Evolutionary conservation across 2,113 vertebrate species (phyloP).

Genomic region (Oreochromis aureus): DNA sequence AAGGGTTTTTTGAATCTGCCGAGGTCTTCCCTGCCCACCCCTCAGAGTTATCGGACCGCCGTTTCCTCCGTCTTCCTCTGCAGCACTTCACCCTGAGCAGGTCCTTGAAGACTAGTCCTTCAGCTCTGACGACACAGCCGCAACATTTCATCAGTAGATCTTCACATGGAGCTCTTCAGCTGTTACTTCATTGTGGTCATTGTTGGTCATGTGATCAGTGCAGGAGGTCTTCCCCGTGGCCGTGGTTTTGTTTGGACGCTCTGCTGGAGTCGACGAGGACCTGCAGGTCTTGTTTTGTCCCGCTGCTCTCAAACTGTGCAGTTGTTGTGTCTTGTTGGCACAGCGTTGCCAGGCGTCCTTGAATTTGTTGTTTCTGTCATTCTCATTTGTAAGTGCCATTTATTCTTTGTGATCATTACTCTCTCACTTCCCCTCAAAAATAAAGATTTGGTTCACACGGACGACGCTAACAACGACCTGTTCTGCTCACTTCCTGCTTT

Average conservation of each 20-base stretch:
- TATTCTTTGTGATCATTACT: neutral
- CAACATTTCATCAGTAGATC: neutral
- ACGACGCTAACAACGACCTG: accelerated
- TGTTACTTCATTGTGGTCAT: neutral
- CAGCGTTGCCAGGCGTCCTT: accelerated
- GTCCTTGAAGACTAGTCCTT: neutral
- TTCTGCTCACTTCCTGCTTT: neutral
- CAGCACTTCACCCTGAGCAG: neutral
- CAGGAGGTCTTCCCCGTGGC: neutral
- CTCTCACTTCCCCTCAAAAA: neutral
- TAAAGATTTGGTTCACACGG: neutral
- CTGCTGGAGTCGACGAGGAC: neutral
- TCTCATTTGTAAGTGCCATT: neutral
- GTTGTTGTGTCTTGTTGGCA: neutral
- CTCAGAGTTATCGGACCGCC: neutral
- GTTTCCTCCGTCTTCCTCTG: neutral
- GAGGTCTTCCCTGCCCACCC: neutral
- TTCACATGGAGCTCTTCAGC: neutral
- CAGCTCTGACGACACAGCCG: accelerated
- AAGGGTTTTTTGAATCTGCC: neutral
- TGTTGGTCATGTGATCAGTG: neutral
- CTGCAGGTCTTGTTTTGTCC: neutral
- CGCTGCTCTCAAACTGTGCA: neutral
- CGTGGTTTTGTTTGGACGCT: neutral
- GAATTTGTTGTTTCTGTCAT: neutral